phyloP scores from a whole-genome alignment of 2,888 invertebrate species.

The Dryadula phaetusa region DNA sequence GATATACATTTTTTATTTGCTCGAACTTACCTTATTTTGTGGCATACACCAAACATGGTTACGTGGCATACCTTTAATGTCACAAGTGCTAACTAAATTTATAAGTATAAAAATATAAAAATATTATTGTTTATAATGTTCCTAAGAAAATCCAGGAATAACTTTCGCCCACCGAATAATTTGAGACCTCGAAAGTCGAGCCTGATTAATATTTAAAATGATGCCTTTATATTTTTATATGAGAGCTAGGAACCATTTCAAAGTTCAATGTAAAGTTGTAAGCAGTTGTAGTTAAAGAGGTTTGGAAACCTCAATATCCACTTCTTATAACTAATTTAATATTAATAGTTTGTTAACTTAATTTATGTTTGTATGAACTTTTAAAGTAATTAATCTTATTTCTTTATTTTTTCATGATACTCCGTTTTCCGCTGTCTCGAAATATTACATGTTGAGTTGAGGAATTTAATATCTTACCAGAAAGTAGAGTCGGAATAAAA shows the following conservation, averaged over 20 bases:
- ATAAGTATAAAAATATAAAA: not conserved
- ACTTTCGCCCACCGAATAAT: not conserved
- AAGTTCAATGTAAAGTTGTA: not conserved
- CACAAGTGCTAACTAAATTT: too few species aligned
- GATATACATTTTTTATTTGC: too few species aligned
- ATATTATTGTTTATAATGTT: not conserved
- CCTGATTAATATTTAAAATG: not conserved
- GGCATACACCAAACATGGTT: too few species aligned
- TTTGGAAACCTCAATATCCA: not conserved
- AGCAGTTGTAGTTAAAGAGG: not conserved
- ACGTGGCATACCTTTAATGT: too few species aligned
- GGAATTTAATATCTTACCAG: too few species aligned
- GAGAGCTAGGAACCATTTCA: not conserved
- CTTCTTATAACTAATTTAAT: not conserved
- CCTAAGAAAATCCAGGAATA: not conserved
- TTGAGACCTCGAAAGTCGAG: constrained; percentile 3
- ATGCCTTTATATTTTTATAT: not conserved
- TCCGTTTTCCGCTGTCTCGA: too few species aligned
- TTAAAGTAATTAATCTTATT: too few species aligned
- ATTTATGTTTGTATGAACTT: not conserved
- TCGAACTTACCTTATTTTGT: too few species aligned
- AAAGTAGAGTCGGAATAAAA: too few species aligned
- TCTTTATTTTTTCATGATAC: too few species aligned
- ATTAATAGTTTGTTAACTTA: not conserved
- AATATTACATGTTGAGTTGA: too few species aligned